Evolutionary conservation across 2,888 invertebrate genomes (phyloP).

Genomic region (Mesorhabditis sp.): DNA sequence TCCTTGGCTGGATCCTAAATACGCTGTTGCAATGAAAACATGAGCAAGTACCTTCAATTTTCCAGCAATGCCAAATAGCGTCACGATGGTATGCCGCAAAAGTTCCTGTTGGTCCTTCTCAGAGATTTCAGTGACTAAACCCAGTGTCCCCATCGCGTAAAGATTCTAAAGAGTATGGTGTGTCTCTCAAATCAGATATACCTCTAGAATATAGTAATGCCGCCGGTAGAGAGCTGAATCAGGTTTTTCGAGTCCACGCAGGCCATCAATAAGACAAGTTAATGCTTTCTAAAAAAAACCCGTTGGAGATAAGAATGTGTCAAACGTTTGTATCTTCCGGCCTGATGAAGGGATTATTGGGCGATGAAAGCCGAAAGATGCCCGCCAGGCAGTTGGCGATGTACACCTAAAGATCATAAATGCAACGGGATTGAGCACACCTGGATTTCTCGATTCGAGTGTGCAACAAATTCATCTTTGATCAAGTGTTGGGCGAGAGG

Average conservation of each 20-base stretch:
- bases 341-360: neutral
- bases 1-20: too few relatives aligned
- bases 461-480: neutral
- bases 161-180: constrained; percentile 1
- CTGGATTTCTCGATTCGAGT: neutral
- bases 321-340: neutral
- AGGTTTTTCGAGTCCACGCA: constrained; percentile 5
- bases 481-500: neutral
- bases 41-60: neutral
- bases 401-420: neutral
- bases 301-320: neutral
- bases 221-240: neutral
- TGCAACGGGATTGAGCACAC: neutral
- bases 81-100: neutral
- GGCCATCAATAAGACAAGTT: neutral
- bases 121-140: neutral
- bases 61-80: neutral
- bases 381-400: neutral
- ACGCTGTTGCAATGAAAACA: too few relatives aligned
- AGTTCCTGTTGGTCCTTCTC: neutral
- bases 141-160: neutral
- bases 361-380: neutral
- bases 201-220: neutral
- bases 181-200: neutral
- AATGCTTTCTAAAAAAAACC: neutral